phyloP scores from a whole-genome alignment of 1,140 invertebrate genomes.

The Lineus longissimus region DNA sequence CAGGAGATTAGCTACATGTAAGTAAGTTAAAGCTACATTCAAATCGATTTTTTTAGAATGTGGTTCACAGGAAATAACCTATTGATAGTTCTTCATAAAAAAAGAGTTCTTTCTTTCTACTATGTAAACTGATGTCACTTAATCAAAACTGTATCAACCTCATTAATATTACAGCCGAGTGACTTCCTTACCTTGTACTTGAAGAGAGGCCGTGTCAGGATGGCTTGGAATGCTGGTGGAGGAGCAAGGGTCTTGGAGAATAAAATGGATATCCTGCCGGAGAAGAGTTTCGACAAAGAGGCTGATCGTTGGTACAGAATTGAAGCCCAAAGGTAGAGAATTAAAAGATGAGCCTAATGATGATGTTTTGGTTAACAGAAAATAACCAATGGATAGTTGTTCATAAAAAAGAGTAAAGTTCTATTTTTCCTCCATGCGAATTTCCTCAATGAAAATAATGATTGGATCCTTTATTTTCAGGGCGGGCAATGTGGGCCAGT shows the following conservation, averaged over 20 bases:
- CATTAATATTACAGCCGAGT: background rate
- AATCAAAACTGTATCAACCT: too few relatives aligned
- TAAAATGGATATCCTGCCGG: conserved; percentile 55
- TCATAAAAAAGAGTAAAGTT: background rate
- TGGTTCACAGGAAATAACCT: too few relatives aligned
- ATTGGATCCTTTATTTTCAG: conserved; percentile 50
- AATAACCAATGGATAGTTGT: background rate
- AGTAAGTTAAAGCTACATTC: too few relatives aligned
- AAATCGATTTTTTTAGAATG: too few relatives aligned
- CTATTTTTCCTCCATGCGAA: too few relatives aligned
- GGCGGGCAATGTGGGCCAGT: conserved; percentile 59
- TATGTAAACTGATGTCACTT: too few relatives aligned
- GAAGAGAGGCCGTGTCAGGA: conserved; percentile 68
- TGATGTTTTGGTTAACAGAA: conserved; percentile 9
- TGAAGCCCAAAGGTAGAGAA: conserved; percentile 63
- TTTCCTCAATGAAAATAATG: too few relatives aligned
- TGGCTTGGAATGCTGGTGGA: conserved; percentile 74
- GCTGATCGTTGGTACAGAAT: conserved; percentile 72
- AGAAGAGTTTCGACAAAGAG: conserved; percentile 58
- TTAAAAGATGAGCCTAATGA: too few relatives aligned
- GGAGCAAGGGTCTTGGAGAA: conserved; percentile 60
- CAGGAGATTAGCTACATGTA: too few relatives aligned
- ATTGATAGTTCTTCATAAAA: too few relatives aligned
- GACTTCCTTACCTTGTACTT: conserved; percentile 80
- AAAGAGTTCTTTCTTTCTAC: too few relatives aligned